Evolutionary conservation across 2,797 vertebrate species (phyloP), one percentile per base, ranked within the genome.

Genomic region (Helostoma temminkii): DNA sequence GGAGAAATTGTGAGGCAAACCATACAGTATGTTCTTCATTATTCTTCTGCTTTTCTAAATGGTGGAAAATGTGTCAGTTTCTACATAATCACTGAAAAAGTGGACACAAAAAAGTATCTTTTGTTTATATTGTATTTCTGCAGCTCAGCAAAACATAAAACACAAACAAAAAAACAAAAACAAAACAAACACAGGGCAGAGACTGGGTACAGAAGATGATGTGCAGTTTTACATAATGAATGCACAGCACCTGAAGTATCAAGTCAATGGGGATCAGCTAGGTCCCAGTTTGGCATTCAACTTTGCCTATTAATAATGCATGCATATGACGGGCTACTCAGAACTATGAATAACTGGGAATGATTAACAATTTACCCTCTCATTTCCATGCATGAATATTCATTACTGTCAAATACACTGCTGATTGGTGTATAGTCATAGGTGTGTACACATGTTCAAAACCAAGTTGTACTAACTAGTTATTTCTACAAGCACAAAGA

Each of bases 301-400:
- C 58, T 72, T 49, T 52, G 78, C 36, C 68, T 41, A 78, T 81
- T 88, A 84, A 78, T 82, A 73, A 82, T 46, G 67, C 76, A 81
- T 80, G 74, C 63, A 69, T 77, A 87, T 48, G 77, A 81, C 10
- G 59, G 63, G 64, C 81, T 37, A 78, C 77, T 84, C 69, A 54
- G 19, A 80, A 57, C 11, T 74, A 66, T 81, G 75, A 86, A 91
- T 83, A 86, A 88, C 74, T 68, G 63, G 19, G 34, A 73, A 62
- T 76, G 82, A 88, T 82, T 87, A 67, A 34, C 49, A 56, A 82
- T 83, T 49, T 52, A 57, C 56, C 49, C 79, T 57, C 32, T 67
- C 57, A 88, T 91, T 90, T 90, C 46, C 83, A 92, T 85, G 34
- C 9, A 80, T 90, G 70, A 89, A 89, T 90, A 91, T 90, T 84